phyloP scores from a whole-genome alignment of 2,113 vertebrate species.

The Pelodiscus sinensis region DNA sequence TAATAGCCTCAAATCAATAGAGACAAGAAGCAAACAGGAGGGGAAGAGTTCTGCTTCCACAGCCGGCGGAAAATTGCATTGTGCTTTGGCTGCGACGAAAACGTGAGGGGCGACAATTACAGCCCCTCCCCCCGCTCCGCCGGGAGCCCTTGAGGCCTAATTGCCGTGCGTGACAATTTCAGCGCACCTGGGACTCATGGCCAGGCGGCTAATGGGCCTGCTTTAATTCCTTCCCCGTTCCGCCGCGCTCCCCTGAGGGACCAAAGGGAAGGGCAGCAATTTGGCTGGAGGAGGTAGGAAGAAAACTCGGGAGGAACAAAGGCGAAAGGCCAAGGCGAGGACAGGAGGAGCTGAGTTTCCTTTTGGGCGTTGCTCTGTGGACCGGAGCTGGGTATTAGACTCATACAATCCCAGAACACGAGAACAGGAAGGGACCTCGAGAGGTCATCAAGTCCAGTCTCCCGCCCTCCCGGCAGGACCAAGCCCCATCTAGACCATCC shows the following conservation, averaged over 20 bases:
- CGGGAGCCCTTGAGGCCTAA: constrained; percentile 70
- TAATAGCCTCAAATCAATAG: constrained; percentile 62
- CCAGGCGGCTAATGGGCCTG: constrained; percentile 67
- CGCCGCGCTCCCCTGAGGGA: background rate
- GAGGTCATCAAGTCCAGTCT: too few species aligned
- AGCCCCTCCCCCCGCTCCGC: background rate
- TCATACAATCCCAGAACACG: too few species aligned
- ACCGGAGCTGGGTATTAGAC: background rate
- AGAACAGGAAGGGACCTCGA: too few species aligned
- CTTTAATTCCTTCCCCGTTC: constrained; percentile 73
- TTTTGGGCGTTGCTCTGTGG: constrained; percentile 29
- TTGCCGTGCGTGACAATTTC: constrained; percentile 62
- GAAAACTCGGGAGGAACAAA: constrained; percentile 52
- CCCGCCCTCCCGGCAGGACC: too few species aligned
- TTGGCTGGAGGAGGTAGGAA: constrained; percentile 46
- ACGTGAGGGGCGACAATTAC: constrained; percentile 60
- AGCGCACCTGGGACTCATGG: constrained; percentile 31
- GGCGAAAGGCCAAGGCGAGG: constrained; percentile 27
- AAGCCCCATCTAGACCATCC: too few species aligned
- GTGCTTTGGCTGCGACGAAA: constrained; percentile 60
- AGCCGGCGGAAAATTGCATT: constrained; percentile 48
- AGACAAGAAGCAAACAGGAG: constrained; percentile 2
- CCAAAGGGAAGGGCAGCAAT: constrained; percentile 39
- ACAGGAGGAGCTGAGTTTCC: constrained; percentile 11
- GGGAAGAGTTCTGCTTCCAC: constrained; percentile 31